phyloP scores from a whole-genome alignment of 2,797 vertebrate species.

The Leptoclinus maculatus region DNA sequence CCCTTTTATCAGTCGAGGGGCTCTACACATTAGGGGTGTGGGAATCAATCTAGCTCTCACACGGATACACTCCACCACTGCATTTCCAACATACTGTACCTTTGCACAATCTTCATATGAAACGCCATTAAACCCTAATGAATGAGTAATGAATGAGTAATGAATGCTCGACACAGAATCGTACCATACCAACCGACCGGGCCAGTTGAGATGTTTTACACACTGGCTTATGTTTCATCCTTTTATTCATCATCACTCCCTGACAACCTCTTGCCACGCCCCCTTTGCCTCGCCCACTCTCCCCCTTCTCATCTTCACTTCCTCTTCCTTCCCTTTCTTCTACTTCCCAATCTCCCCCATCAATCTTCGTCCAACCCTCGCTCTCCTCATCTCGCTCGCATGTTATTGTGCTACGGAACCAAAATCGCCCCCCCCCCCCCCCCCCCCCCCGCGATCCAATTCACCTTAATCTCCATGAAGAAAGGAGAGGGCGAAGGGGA shows the following conservation, averaged over 20 bases:
- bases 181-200: background rate
- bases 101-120: conserved; percentile 1
- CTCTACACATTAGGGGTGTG: background rate
- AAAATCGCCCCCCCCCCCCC: conserved; percentile 12
- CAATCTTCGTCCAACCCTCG: background rate
- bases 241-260: conserved; percentile 20
- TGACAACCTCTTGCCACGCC: background rate
- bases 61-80: background rate
- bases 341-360: conserved; percentile 28
- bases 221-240: conserved; percentile 16
- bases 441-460: conserved; percentile 32
- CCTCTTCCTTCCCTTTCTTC: conserved; percentile 17
- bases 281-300: background rate
- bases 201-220: conserved; percentile 29
- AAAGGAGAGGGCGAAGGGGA: conserved; percentile 39
- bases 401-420: conserved; percentile 43
- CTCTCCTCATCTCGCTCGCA: conserved; percentile 14
- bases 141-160: no score
- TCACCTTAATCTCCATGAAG: conserved; percentile 67
- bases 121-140: conserved; percentile 37
- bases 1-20: background rate
- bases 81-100: background rate
- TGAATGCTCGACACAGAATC: conserved; percentile 13
- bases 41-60: background rate
- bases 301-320: conserved; percentile 2